Evolutionary conservation across 2,113 vertebrate species (phyloP).

Genomic region (Nyctibius bracteatus): DNA sequence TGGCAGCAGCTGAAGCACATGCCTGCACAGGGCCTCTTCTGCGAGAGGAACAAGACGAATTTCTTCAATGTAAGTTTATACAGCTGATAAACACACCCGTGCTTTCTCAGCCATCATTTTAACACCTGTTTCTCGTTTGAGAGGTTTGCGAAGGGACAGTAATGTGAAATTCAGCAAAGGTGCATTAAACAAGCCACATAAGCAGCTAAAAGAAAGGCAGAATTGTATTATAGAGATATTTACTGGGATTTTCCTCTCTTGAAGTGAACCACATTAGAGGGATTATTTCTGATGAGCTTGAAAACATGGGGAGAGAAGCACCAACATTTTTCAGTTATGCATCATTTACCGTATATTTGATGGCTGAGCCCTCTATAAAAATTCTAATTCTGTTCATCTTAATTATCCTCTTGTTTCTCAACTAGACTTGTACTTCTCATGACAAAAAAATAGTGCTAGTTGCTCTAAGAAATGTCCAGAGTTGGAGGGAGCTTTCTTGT

Average conservation of each 20-base stretch:
- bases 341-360: neutral
- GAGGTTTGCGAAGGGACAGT: neutral
- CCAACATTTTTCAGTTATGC: neutral
- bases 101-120: neutral
- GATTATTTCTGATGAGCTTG: neutral
- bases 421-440: neutral
- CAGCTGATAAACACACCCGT: neutral
- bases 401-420: neutral
- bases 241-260: neutral
- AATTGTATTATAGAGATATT: neutral
- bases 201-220: neutral
- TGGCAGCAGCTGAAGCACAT: constrained; percentile 99
- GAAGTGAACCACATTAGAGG: neutral
- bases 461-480: neutral
- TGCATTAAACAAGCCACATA: rapidly evolving
- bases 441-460: neutral
- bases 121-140: neutral
- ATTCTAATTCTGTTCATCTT: neutral
- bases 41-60: constrained; percentile 99
- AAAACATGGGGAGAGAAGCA: neutral
- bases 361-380: neutral
- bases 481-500: neutral
- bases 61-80: constrained; percentile 96
- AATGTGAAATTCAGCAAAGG: neutral
- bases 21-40: constrained; percentile 99